Percentiles rank a stretch among this genome's conserved stretches.
Evolutionary conservation across 2,113 vertebrate genomes (phyloP).

Genomic region (Theropithecus gelada): DNA sequence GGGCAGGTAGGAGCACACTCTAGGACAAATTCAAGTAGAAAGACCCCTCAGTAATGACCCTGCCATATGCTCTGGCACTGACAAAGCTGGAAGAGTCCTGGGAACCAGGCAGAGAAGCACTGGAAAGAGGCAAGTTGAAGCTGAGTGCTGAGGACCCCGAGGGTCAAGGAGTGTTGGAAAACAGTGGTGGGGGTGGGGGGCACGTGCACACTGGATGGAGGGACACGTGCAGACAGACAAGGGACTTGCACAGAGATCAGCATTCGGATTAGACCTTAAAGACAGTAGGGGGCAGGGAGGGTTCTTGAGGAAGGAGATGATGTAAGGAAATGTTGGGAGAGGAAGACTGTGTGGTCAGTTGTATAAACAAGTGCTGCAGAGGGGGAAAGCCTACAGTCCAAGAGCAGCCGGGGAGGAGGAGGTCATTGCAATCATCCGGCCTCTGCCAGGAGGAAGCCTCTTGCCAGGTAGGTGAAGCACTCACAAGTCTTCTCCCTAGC

Average conservation of each 20-base stretch:
- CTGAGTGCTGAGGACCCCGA: neutral
- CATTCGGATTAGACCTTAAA: neutral
- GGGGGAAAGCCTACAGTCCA: neutral
- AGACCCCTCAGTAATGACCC: neutral
- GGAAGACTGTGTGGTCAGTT: neutral
- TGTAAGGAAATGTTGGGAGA: neutral
- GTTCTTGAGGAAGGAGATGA: neutral
- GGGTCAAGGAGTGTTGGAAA: rapidly evolving
- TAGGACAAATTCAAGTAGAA: too few relatives aligned
- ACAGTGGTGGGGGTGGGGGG: too few relatives aligned
- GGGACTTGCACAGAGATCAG: neutral
- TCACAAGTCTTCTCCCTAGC: neutral
- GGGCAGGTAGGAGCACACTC: neutral
- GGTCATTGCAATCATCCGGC: neutral
- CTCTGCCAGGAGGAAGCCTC: neutral
- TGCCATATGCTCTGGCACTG: neutral
- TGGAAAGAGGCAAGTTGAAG: too few relatives aligned
- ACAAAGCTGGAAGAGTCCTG: too few relatives aligned
- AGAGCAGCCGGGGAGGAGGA: neutral
- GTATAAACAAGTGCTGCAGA: neutral
- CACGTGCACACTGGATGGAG: rapidly evolving
- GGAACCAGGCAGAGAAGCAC: neutral
- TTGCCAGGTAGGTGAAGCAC: too few relatives aligned
- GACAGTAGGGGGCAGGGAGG: neutral
- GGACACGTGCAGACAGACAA: neutral